Conservation (phyloP, 2,113 vertebrate species). For the Osmerus eperlanus region DNA sequence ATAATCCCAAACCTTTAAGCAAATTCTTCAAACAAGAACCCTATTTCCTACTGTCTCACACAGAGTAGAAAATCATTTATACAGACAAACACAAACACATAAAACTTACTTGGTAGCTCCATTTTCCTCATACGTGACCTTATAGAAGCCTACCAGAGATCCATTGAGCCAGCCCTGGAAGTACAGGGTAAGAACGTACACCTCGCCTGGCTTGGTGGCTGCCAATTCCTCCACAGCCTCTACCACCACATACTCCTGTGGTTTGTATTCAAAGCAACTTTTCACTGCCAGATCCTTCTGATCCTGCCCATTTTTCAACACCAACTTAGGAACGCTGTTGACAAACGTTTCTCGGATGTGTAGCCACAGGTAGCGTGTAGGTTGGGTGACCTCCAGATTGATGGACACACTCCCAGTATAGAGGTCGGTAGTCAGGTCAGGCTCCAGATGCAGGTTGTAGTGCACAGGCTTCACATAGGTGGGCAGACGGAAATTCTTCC, state of each 20-base stretch:
- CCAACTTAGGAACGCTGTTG: slow-evolving; percentile 71
- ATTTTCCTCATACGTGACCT: slow-evolving; percentile 81
- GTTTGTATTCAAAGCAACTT: slow-evolving; percentile 80
- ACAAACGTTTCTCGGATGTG: slow-evolving; percentile 86
- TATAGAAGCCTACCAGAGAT: slow-evolving; percentile 94
- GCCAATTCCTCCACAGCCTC: slow-evolving; percentile 66
- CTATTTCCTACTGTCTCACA: background rate
- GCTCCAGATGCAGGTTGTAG: slow-evolving; percentile 85
- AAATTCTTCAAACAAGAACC: background rate
- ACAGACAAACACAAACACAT: background rate
- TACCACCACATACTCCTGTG: slow-evolving; percentile 86
- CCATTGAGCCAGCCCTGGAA: slow-evolving; percentile 89
- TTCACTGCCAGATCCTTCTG: slow-evolving; percentile 59
- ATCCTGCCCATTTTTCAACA: background rate
- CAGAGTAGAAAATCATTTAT: background rate
- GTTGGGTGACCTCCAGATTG: slow-evolving; percentile 60
- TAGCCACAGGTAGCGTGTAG: slow-evolving; percentile 82
- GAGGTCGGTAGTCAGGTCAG: slow-evolving; percentile 75
- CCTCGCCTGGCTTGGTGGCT: slow-evolving; percentile 1
- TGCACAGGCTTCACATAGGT: slow-evolving; percentile 76
- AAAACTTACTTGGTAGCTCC: slow-evolving; percentile 78
- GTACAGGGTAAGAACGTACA: slow-evolving; percentile 80
- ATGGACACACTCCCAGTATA: slow-evolving; percentile 82
- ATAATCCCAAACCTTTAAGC: background rate
- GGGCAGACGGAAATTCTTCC: slow-evolving; percentile 85